Evolutionary conservation across 2,888 invertebrate genomes (phyloP), one percentile per base, ranked within the genome.

Genomic region (Drosophila neotestacea): DNA sequence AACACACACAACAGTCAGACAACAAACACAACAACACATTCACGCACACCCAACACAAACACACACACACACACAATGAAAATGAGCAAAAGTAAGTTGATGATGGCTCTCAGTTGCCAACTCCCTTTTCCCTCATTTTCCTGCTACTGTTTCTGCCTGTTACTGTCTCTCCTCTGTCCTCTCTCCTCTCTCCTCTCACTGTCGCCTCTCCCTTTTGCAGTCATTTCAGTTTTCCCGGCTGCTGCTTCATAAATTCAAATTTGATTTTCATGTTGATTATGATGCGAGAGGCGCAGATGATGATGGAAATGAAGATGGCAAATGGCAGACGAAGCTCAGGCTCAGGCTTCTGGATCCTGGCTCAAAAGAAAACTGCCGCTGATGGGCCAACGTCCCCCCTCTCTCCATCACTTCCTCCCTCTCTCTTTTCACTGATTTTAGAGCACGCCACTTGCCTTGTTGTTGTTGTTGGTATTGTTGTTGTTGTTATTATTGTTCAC

Each of bases 181-280:
- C 5, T 3, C 13, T 9, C 4, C 13, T n/a, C 2, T n/a, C 16
- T 7, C 30, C 6, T 1, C 30, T 6, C 27, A 11, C 38, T 6
- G 22, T 1, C 9, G 4, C n/a, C 32, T 11, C 5, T 27, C 22
- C n/a, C 13, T 22, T 30, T 32, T 32, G 13, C 46, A 46, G 44
- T 56, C 56, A 46, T 36, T 39, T 54, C 48, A 27, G 36, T 50
- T 58, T 71, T 38, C 38, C 47, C 60, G 63, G 71, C 56, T 63
- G 63, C 63, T 58, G 63, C 63, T 84, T 84, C 84, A 84, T 84
- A 84, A 84, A 84, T 84, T 84, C 84, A 84, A 84, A 84, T 84
- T 87, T 84, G 84, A 84, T 84, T 84, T 84, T 84, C 88, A 84
- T 84, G 88, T 88, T 84, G 84, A 84, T 84, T 84, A 84, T 84